Conservation (phyloP, 1,140 invertebrate species). For the Paralvinella palmiformis region DNA sequence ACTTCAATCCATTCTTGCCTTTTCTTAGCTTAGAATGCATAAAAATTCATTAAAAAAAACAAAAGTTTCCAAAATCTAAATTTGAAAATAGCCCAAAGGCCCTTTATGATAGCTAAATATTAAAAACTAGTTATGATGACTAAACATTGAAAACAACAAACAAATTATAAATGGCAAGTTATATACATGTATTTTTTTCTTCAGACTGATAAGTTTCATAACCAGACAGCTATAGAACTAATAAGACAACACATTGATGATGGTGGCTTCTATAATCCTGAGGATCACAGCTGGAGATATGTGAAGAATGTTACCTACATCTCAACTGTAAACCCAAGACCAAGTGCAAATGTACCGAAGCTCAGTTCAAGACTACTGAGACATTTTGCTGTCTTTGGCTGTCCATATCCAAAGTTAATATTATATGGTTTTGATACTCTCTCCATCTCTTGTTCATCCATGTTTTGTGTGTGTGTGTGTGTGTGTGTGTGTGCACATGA, state of each 20-base stretch:
- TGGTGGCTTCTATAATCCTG: constrained; percentile 44
- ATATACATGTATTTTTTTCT: neutral
- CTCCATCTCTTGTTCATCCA: too few relatives aligned
- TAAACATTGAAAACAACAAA: too few relatives aligned
- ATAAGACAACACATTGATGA: constrained; percentile 48
- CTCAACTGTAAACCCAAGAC: constrained; percentile 40
- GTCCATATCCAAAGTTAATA: constrained; percentile 39
- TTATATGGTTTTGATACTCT: neutral
- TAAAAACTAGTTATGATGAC: too few relatives aligned
- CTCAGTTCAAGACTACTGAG: constrained; percentile 41
- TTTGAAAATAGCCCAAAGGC: too few relatives aligned
- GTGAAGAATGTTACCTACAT: constrained; percentile 48
- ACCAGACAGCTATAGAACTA: constrained; percentile 47
- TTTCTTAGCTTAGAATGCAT: too few relatives aligned
- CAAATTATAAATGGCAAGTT: too few relatives aligned
- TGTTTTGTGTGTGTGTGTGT: too few relatives aligned
- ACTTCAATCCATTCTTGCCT: too few relatives aligned
- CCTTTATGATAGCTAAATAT: too few relatives aligned
- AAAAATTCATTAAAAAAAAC: too few relatives aligned
- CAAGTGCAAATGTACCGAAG: constrained; percentile 36
- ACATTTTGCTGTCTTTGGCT: constrained; percentile 47
- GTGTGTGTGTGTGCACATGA: too few relatives aligned
- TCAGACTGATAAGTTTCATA: constrained; percentile 38
- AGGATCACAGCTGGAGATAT: constrained; percentile 42
- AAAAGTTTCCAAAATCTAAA: too few relatives aligned